Evolutionary conservation across 2,113 vertebrate species (phyloP).

Genomic region (Jacana jacana): DNA sequence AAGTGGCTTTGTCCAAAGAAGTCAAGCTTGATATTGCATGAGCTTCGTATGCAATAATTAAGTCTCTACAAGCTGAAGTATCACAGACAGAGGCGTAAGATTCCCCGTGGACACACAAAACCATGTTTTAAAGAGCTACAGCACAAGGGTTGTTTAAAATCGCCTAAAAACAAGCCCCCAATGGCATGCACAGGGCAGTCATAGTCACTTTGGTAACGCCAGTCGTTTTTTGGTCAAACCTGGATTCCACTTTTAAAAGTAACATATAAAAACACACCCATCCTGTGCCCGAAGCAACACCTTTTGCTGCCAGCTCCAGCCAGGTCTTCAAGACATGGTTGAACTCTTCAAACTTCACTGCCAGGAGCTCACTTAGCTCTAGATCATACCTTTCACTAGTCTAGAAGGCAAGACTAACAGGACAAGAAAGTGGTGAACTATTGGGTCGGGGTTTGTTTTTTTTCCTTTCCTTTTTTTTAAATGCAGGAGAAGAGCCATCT

Average conservation of each 20-base stretch:
- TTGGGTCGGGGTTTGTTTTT: neutral
- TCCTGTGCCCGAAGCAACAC: slow-evolving; percentile 25
- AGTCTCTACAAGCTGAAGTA: slow-evolving; percentile 51
- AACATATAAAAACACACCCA: neutral
- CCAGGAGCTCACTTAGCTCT: neutral
- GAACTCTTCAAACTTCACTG: neutral
- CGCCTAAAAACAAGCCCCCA: slow-evolving; percentile 45
- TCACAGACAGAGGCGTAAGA: neutral
- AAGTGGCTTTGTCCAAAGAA: slow-evolving; percentile 66
- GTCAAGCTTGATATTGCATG: slow-evolving; percentile 44
- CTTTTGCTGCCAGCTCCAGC: slow-evolving; percentile 13
- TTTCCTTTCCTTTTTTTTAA: neutral
- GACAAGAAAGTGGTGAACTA: slow-evolving; percentile 4
- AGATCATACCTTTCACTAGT: neutral
- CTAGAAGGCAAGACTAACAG: slow-evolving; percentile 18
- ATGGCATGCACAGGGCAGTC: slow-evolving; percentile 47
- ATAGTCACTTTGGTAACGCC: slow-evolving; percentile 64
- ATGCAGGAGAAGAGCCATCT: slow-evolving; percentile 26
- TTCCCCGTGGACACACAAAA: slow-evolving; percentile 19
- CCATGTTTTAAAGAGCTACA: slow-evolving; percentile 54
- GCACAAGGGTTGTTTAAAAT: slow-evolving; percentile 33
- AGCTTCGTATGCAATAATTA: slow-evolving; percentile 50
- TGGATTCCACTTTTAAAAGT: neutral
- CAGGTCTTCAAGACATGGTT: slow-evolving; percentile 42
- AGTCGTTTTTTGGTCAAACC: slow-evolving; percentile 66